Evolutionary conservation across 1,140 invertebrate species (phyloP), one percentile per base, ranked within the genome.

Genomic region (Drosophila kepulauana): DNA sequence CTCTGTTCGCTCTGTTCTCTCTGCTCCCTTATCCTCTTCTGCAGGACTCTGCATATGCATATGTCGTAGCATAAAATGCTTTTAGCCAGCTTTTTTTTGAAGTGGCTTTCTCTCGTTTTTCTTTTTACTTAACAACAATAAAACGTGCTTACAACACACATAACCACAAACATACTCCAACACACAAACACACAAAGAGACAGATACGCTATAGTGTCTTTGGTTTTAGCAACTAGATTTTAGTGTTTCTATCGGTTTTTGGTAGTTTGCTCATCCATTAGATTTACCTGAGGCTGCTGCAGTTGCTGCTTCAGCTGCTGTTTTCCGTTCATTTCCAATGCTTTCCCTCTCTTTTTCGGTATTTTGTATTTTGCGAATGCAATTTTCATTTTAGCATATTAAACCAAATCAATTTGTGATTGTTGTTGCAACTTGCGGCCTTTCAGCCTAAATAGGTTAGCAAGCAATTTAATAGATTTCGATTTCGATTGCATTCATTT

Each of bases 101-200:
- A 43, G 54, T 62, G 56, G 64, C 41, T 41, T 3, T 38, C 1
- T 43, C 52, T 30, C 28, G 8, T 58, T 16, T 48, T 74, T 58
- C 64, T 41, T 71, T 65, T 74, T 52, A 85, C 77, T 78, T 87
- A 87, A 87, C 84, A 87, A 84, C 77, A 84, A 88, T 84, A 87
- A 87, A 87, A 84, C 80, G 78, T 82, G 81, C 78, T 88, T 84
- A 89, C 85, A 81, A 78, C 66, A 78, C 63, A 75, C 80, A 79
- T 59, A 70, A 75, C 65, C 74, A 66, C 52, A 58, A 33, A 28
- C 52, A 33, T 54, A 49, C 57, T 30, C 57, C 30, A 15, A 49
- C 56, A 48, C 28, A 66, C 38, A 48, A 35, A 64, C 46, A 63
- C 16, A 59, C 54, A 63, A 43, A 28, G 15, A 3, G 43, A 61